A percentile compares a stretch with the other conserved stretches of the same genome.
Conservation (phyloP, 1,140 invertebrate species). For the Orchestia grillus region DNA sequence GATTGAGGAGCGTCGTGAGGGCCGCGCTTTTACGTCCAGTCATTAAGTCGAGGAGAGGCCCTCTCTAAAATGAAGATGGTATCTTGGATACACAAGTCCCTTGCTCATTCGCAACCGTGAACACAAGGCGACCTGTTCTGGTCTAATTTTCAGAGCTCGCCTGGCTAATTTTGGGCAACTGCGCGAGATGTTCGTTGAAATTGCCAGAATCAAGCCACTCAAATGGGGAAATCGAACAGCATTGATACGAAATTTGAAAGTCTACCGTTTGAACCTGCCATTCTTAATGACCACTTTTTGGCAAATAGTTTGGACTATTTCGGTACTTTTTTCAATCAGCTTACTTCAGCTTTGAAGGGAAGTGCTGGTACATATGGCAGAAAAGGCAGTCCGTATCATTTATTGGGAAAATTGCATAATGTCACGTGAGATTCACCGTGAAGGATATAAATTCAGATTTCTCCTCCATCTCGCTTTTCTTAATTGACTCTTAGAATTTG, state of each 20-base stretch:
- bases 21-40: not conserved
- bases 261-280: not conserved
- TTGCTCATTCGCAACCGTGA: constrained; percentile 13
- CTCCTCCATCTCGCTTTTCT: too few species aligned
- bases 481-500: too few species aligned
- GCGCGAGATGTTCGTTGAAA: not conserved
- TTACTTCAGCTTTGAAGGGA: too few species aligned
- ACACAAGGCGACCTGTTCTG: not conserved
- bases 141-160: not conserved
- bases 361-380: too few species aligned
- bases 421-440: too few species aligned
- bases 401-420: too few species aligned
- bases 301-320: not conserved
- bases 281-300: not conserved
- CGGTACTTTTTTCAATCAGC: not conserved
- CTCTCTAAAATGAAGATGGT: constrained; percentile 34
- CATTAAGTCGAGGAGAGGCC: constrained; percentile 5
- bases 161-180: not conserved
- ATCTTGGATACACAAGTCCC: constrained; percentile 23
- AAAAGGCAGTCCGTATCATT: too few species aligned
- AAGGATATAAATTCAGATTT: too few species aligned
- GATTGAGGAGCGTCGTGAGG: constrained; percentile 41
- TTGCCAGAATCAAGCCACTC: not conserved
- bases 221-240: not conserved
- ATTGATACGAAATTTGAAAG: not conserved